Evolutionary conservation across 2,113 vertebrate species (phyloP).

Genomic region (Aythya baeri): DNA sequence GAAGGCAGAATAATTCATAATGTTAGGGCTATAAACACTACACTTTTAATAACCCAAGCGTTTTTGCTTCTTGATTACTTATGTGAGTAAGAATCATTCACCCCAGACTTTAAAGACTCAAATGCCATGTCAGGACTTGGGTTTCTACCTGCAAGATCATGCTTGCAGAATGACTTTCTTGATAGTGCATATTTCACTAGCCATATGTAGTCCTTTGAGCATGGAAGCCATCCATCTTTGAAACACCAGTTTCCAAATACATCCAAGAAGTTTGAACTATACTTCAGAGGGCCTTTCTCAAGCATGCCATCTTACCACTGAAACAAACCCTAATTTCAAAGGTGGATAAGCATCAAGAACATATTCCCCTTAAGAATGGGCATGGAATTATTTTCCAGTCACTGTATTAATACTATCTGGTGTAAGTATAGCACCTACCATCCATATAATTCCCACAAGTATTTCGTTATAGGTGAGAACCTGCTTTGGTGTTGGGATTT

Average conservation of each 20-base stretch:
- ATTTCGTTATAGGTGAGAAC: not conserved
- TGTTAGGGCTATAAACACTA: not conserved
- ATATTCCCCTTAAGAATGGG: not conserved
- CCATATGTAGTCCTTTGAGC: not conserved
- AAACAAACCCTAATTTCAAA: not conserved
- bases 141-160: not conserved
- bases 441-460: not conserved
- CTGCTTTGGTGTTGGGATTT: not conserved
- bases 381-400: not conserved
- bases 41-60: not conserved
- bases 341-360: not conserved
- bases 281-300: not conserved
- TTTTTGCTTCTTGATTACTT: not conserved
- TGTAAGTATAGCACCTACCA: not conserved
- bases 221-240: not conserved
- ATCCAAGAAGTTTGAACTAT: not conserved
- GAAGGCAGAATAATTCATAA: not conserved
- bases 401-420: not conserved
- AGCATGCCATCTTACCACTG: not conserved
- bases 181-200: not conserved
- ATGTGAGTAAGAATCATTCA: not conserved
- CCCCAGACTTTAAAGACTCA: not conserved
- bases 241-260: not conserved
- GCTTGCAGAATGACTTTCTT: not conserved
- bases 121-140: not conserved